Evolutionary conservation across 2,888 invertebrate species (phyloP).

Genomic region (Ochropleura plecta): DNA sequence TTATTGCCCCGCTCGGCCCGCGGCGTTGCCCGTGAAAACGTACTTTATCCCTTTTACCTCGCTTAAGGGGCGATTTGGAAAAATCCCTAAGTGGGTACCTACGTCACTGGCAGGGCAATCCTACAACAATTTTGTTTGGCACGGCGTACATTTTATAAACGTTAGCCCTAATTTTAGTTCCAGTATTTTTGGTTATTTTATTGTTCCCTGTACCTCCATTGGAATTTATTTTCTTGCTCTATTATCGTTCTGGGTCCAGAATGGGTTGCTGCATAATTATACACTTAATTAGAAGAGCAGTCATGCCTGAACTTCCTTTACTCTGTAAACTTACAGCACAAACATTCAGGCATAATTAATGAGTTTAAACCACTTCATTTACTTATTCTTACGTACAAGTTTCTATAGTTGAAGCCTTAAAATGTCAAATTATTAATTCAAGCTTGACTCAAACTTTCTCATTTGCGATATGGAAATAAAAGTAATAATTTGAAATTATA

Average conservation of each 20-base stretch:
- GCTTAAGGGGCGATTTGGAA: slow-evolving; percentile 64
- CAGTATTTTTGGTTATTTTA: slow-evolving; percentile 31
- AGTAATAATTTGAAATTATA: background rate
- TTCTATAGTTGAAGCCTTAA: slow-evolving; percentile 39
- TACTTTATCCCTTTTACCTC: slow-evolving; percentile 67
- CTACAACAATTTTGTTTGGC: slow-evolving; percentile 52
- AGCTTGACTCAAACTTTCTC: slow-evolving; percentile 14
- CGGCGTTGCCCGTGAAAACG: slow-evolving; percentile 65
- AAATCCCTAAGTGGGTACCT: slow-evolving; percentile 63
- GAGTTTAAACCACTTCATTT: slow-evolving; percentile 54
- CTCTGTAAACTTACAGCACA: slow-evolving; percentile 33
- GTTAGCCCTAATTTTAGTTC: slow-evolving; percentile 31
- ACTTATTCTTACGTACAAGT: slow-evolving; percentile 52
- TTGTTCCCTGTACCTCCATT: slow-evolving; percentile 6
- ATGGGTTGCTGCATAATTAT: slow-evolving; percentile 22
- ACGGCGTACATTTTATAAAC: slow-evolving; percentile 44
- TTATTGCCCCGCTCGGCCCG: slow-evolving; percentile 64
- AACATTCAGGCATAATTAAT: slow-evolving; percentile 51
- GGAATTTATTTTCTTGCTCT: slow-evolving; percentile 3
- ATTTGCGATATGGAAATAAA: slow-evolving; percentile 5
- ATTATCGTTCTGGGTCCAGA: background rate
- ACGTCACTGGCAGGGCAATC: slow-evolving; percentile 53
- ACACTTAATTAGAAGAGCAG: slow-evolving; percentile 30
- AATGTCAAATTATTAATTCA: slow-evolving; percentile 41
- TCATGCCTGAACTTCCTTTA: slow-evolving; percentile 25